Percentiles rank a stretch among this genome's conserved stretches.
Evolutionary conservation across 2,797 vertebrate genomes (phyloP).

Genomic region (Tenualosa ilisha): DNA sequence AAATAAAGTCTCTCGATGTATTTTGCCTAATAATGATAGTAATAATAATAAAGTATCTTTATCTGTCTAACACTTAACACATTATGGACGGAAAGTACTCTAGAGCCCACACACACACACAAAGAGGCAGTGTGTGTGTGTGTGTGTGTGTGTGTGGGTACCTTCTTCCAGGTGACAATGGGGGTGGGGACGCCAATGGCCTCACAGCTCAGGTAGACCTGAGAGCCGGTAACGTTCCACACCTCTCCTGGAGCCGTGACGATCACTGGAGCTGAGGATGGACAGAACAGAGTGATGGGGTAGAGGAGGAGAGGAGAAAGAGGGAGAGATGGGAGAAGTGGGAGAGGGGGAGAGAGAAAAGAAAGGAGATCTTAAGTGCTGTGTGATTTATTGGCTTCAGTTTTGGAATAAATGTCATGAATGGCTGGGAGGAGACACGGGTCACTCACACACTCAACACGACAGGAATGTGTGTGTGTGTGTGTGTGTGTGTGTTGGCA

Average conservation of each 20-base stretch:
- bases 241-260: conserved; percentile 87
- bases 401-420: background rate
- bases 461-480: conserved; percentile 13
- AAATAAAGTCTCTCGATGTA: too few species aligned
- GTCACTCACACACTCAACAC: background rate
- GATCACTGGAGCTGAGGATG: conserved; percentile 80
- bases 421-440: background rate
- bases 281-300: background rate
- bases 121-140: background rate
- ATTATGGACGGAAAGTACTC: too few species aligned
- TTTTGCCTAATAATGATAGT: too few species aligned
- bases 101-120: too few species aligned
- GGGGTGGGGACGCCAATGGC: conserved; percentile 90
- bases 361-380: background rate
- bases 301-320: background rate
- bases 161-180: conserved; percentile 92
- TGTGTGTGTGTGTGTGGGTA: conserved; percentile 52
- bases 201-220: conserved; percentile 92
- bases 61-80: too few species aligned
- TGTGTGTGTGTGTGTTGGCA: background rate
- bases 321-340: background rate
- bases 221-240: conserved; percentile 87
- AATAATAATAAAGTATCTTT: too few species aligned
- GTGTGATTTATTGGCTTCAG: conserved; percentile 1
- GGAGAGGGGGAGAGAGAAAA: background rate